Evolutionary conservation across 2,797 vertebrate species (phyloP), one percentile per base, ranked within the genome.

Genomic region (Pseudopleuronectes americanus): DNA sequence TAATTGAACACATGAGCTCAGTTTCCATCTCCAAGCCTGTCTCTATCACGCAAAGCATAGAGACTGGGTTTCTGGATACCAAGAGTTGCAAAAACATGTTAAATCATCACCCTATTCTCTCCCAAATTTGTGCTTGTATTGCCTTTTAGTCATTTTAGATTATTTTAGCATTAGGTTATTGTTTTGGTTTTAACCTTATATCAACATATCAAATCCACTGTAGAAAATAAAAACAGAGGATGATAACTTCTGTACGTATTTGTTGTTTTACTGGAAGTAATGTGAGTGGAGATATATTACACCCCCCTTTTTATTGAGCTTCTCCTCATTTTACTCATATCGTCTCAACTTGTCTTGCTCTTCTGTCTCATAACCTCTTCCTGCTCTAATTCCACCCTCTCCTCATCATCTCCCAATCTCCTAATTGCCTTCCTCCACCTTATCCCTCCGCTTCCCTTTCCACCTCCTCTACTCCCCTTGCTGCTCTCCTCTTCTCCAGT

Each of bases 1-100:
- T 83, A 83, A 86, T 81, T 79, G 76, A 78, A 73, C 43, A 56
- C 61, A 43, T 28, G 26, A 66, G 53, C 24, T 43, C 43, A 17
- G 13, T 36, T 55, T 72, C 48, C 2, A 21, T 31, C 54, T 57
- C 16, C 47, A 19, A 22, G 24, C 26, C 3, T 3, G 41, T 14
- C n/a, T 71, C 57, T 71, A 6, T 75, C 43, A 5, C n/a, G 43
- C 23, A 65, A 52, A 65, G 28, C 23, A 56, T 14, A 2, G 17
- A 52, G 36, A 16, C 57, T 68, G 33, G 1, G 2, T 57, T 45
- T 64, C 23, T 33, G 2, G n/a, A 7, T 43, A 8, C 52, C 43
- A 45, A 13, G 17, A 59, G 19, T 2, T 8, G 38, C 1, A 57
- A 41, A 67, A 24, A 57, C 45, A 47, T 9, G 24, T 26, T 26